phyloP scores from a whole-genome alignment of 2,797 vertebrate genomes.

The Epinephelus awoara region DNA sequence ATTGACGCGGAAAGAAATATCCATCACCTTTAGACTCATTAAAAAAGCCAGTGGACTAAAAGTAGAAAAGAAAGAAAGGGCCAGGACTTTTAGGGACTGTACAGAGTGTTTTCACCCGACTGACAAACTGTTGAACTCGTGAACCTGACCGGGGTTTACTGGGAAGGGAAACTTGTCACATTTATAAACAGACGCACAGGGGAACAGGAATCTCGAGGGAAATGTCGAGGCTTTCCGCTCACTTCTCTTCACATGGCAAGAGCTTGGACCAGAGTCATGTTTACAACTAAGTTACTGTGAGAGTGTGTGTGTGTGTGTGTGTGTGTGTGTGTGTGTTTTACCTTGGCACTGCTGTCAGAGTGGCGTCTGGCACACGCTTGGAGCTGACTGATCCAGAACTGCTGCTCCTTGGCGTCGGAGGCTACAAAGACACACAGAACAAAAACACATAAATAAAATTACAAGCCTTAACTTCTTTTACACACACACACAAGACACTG shows the following conservation, averaged over 20 bases:
- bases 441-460: background rate
- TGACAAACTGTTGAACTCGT: slow-evolving; percentile 7
- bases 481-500: background rate
- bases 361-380: slow-evolving; percentile 94
- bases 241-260: slow-evolving; percentile 24
- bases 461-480: slow-evolving; percentile 12
- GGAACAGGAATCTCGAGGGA: slow-evolving; percentile 11
- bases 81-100: background rate
- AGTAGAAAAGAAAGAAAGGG: background rate
- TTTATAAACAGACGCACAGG: slow-evolving; percentile 32
- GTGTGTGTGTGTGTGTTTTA: slow-evolving; percentile 68
- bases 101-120: background rate
- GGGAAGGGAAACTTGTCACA: slow-evolving; percentile 19
- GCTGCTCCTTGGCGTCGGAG: slow-evolving; percentile 93
- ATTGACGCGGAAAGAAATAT: background rate
- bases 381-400: slow-evolving; percentile 96
- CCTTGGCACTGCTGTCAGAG: slow-evolving; percentile 93
- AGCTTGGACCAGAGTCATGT: slow-evolving; percentile 34
- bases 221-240: slow-evolving; percentile 46
- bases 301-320: slow-evolving; percentile 5
- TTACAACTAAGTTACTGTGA: slow-evolving; percentile 13
- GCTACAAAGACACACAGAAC: slow-evolving; percentile 80
- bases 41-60: background rate
- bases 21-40: slow-evolving; percentile 4
- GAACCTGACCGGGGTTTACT: slow-evolving; percentile 20